phyloP scores from a whole-genome alignment of 64 coral and sea anemone species.

The Dendronephthya gigantea region DNA sequence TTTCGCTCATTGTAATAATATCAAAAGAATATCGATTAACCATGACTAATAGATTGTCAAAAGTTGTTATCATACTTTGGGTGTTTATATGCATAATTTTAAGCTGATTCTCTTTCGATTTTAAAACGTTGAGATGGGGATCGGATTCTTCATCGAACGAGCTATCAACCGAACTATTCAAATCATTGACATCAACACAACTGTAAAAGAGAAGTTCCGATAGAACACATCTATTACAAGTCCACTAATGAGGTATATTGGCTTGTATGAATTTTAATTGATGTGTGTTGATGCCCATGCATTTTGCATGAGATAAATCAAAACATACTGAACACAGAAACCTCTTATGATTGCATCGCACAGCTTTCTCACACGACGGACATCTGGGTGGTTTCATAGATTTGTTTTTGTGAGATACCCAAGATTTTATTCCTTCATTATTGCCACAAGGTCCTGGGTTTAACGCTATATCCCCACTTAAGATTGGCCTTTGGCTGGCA shows the following conservation, averaged over 20 bases:
- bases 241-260: constrained; percentile 8
- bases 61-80: background rate
- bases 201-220: too few relatives aligned
- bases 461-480: background rate
- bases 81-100: background rate
- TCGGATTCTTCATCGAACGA: too few relatives aligned
- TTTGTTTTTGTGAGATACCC: background rate
- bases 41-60: background rate
- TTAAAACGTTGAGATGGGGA: too few relatives aligned
- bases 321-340: background rate
- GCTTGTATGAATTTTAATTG: background rate
- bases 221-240: background rate
- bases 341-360: constrained; percentile 25
- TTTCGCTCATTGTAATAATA: too few relatives aligned
- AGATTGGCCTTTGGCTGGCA: background rate
- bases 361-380: constrained; percentile 1
- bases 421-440: background rate
- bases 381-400: background rate
- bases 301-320: constrained; percentile 9
- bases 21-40: background rate
- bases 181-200: too few relatives aligned
- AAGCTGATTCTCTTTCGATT: too few relatives aligned
- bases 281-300: background rate
- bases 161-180: too few relatives aligned
- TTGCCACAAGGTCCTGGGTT: background rate